These are phyloP conservation scores for Lindbergichthys nudifrons DNA, from an alignment of 2,797 vertebrate genomes.

Conservation along the genomic window DNA sequence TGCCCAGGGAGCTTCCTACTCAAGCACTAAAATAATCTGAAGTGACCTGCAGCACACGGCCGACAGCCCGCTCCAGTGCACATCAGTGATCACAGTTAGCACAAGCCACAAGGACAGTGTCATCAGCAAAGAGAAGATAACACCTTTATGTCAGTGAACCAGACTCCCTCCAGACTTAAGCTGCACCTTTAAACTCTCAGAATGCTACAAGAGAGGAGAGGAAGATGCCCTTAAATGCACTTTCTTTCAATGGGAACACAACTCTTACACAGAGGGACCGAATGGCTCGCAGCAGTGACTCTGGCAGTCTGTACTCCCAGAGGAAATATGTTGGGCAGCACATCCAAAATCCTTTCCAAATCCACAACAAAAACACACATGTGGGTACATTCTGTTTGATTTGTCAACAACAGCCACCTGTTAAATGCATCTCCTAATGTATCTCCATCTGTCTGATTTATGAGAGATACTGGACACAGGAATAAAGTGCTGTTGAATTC, in stretches of 20 bases:
- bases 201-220: slow-evolving; percentile 5
- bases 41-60: slow-evolving; percentile 12
- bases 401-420: slow-evolving; percentile 3
- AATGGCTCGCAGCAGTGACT: slow-evolving; percentile 12
- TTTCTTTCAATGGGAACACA: neutral
- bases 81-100: slow-evolving; percentile 17
- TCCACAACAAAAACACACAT: slow-evolving; percentile 20
- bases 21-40: slow-evolving; percentile 1
- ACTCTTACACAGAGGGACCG: slow-evolving; percentile 5
- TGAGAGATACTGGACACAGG: slow-evolving; percentile 20
- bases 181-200: slow-evolving; percentile 6
- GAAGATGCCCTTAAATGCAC: neutral
- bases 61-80: slow-evolving; percentile 34
- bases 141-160: slow-evolving; percentile 30
- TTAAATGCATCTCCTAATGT: slow-evolving; percentile 8
- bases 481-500: slow-evolving; percentile 23
- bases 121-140: slow-evolving; percentile 40
- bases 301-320: slow-evolving; percentile 14
- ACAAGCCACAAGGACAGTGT: slow-evolving; percentile 36
- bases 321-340: neutral
- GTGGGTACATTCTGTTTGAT: slow-evolving; percentile 9
- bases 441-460: slow-evolving; percentile 5
- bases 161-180: slow-evolving; percentile 32
- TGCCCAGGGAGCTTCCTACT: neutral
- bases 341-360: slow-evolving; percentile 10